Conservation (phyloP, 2,797 vertebrate genomes). For the Urosaurus nigricauda region DNA sequence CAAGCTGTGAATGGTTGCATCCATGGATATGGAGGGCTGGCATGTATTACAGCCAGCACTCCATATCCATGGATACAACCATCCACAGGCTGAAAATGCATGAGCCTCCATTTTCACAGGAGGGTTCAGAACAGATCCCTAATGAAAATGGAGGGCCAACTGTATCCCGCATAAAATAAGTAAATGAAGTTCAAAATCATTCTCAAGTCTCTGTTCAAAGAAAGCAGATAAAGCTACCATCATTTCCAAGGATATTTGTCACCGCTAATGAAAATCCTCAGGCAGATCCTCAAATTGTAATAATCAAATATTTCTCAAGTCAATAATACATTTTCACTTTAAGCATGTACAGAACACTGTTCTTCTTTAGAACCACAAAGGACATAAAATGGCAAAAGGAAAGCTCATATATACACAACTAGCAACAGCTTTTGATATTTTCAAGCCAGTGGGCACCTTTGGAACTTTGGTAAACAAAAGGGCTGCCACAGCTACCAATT, state of each 20-base stretch:
- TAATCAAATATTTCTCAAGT: neutral
- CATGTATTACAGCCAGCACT: too few species aligned
- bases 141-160: too few species aligned
- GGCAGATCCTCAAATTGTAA: neutral
- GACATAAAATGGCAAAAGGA: neutral
- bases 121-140: too few species aligned
- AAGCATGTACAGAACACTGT: neutral
- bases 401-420: neutral
- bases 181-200: neutral
- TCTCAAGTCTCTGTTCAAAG: neutral
- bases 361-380: neutral
- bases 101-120: too few species aligned
- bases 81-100: too few species aligned
- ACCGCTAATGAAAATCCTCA: neutral
- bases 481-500: neutral
- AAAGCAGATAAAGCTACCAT: neutral
- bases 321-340: neutral
- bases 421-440: neutral
- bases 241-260: neutral
- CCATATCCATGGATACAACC: too few species aligned
- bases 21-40: too few species aligned
- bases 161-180: neutral
- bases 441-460: neutral
- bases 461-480: neutral
- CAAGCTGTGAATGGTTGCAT: too few species aligned